Conservation (phyloP, 2,113 vertebrate species). For the Tinamus guttatus region DNA sequence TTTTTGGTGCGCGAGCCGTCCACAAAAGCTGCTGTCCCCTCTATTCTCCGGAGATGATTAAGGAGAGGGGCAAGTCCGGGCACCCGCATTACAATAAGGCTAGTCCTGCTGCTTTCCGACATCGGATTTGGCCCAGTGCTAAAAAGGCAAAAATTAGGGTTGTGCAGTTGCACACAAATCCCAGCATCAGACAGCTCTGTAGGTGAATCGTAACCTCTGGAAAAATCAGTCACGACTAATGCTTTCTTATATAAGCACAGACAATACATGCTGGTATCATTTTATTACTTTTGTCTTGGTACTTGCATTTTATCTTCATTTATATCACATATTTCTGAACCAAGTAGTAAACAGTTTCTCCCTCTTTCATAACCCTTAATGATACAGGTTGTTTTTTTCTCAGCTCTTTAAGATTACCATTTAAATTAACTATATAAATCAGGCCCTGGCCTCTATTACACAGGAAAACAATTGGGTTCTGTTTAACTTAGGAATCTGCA, state of each 20-base stretch:
- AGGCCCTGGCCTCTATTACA: constrained; percentile 57
- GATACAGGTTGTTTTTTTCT: constrained; percentile 27
- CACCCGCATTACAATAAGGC: not conserved
- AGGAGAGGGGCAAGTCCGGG: not conserved
- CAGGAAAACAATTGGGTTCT: constrained; percentile 67
- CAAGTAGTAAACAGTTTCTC: constrained; percentile 53
- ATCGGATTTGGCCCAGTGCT: rapidly evolving
- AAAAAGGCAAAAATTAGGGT: not conserved
- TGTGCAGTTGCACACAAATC: not conserved
- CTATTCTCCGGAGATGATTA: not conserved
- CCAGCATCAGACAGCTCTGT: not conserved
- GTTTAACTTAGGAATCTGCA: constrained; percentile 74
- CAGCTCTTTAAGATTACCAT: constrained; percentile 57
- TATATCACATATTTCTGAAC: constrained; percentile 48
- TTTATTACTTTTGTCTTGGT: constrained; percentile 33
- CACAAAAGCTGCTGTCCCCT: not conserved
- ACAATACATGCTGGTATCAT: not conserved
- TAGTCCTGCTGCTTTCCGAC: not conserved
- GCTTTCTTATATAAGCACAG: not conserved
- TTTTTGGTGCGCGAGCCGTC: not conserved
- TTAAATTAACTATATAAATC: constrained; percentile 74
- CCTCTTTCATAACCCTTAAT: constrained; percentile 55
- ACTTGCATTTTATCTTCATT: constrained; percentile 40
- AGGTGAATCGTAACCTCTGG: not conserved
- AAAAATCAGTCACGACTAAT: not conserved